phyloP scores from a whole-genome alignment of 37 sponge, comb jelly and placozoan species.

The Chondrilla cf. caribensis region DNA sequence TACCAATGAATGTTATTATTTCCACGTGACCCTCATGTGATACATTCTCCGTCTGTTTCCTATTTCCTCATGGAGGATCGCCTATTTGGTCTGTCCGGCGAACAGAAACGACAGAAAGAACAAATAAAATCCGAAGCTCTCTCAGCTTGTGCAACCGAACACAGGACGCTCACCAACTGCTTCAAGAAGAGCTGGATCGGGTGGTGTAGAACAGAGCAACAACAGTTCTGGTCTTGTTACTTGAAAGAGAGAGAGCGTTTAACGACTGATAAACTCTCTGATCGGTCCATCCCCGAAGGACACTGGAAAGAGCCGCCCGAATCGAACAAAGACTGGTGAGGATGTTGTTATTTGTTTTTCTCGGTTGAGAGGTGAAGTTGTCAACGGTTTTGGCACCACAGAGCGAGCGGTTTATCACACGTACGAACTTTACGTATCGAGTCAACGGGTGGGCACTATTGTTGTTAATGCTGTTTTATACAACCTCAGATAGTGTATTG shows the following conservation, averaged over 20 bases:
- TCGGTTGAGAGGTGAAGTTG: too few relatives aligned
- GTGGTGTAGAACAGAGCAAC: constrained; percentile 51
- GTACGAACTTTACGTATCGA: too few relatives aligned
- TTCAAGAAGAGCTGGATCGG: constrained; percentile 56
- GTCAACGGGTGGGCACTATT: too few relatives aligned
- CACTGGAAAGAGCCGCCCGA: constrained; percentile 32
- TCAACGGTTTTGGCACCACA: too few relatives aligned
- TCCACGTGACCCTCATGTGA: not conserved
- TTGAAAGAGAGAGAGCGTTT: constrained; percentile 39
- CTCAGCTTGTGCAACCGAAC: constrained; percentile 36
- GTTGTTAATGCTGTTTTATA: too few relatives aligned
- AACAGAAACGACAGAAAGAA: constrained; percentile 6
- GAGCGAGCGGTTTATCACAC: too few relatives aligned
- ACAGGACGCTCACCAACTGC: constrained; percentile 33
- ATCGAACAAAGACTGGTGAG: not conserved
- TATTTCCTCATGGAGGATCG: constrained; percentile 16
- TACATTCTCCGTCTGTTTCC: not conserved
- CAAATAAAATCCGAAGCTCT: constrained; percentile 6
- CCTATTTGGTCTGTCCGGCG: not conserved
- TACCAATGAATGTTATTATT: too few relatives aligned
- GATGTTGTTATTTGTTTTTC: too few relatives aligned
- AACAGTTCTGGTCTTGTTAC: constrained; percentile 70
- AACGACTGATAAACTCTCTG: not conserved
- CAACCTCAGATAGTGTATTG: too few relatives aligned
- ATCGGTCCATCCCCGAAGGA: constrained; percentile 12